A percentile compares a stretch with the other conserved stretches of the same genome.
These are phyloP conservation scores for Oncorhynchus masou DNA, from an alignment of 2,113 vertebrate genomes.

Conservation along the genomic window DNA sequence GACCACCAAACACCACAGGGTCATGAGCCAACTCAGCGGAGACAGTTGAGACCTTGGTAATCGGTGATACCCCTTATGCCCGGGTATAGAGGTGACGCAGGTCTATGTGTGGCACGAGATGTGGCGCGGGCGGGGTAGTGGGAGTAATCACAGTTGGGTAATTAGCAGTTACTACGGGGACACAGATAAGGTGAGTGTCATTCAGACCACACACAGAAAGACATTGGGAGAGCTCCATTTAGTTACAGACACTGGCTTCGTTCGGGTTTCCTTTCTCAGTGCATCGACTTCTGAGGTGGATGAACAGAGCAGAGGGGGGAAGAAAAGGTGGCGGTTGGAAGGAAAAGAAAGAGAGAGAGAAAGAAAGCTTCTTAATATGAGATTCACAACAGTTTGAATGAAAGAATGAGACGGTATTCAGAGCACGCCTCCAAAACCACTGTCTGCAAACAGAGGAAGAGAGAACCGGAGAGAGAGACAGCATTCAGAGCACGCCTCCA, in stretches of 20 bases:
- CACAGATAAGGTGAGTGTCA: not conserved
- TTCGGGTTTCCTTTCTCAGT: not conserved
- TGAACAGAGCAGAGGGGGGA: not conserved
- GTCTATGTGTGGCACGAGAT: not conserved
- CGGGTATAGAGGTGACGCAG: too few relatives aligned
- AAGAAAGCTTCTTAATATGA: not conserved
- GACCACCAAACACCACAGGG: too few relatives aligned
- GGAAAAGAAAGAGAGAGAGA: not conserved
- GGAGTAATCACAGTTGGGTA: not conserved
- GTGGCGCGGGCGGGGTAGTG: not conserved
- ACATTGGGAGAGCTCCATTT: not conserved
- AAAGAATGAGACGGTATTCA: constrained; percentile 4
- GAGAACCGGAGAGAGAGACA: not conserved
- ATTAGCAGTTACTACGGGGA: not conserved
- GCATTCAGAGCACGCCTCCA: constrained; percentile 2
- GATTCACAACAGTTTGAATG: not conserved
- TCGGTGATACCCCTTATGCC: too few relatives aligned
- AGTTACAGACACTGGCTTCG: not conserved
- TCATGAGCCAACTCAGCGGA: too few relatives aligned
- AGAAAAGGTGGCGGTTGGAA: not conserved
- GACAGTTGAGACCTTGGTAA: too few relatives aligned
- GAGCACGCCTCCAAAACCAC: not conserved
- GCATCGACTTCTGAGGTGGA: not conserved
- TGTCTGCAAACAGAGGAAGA: not conserved
- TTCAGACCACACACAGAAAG: not conserved